Evolutionary conservation across 2,797 vertebrate species (phyloP).

Genomic region (Pseudochromis fuscus): DNA sequence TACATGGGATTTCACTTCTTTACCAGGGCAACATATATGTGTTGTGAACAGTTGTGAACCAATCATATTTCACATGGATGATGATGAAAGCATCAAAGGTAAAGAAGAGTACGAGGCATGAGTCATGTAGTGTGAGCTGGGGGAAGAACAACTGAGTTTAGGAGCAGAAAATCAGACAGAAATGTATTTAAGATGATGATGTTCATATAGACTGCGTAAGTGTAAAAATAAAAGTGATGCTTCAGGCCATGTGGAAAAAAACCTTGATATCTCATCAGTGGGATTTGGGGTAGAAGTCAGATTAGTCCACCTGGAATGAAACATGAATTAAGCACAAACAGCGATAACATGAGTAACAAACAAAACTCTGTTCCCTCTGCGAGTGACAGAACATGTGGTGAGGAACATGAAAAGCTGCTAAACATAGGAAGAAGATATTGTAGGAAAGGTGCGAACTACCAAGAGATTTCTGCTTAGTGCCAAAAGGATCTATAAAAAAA

Average conservation of each 20-base stretch:
- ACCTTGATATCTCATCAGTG: background rate
- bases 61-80: constrained; percentile 2
- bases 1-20: background rate
- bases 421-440: constrained; percentile 55
- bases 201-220: background rate
- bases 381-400: constrained; percentile 47
- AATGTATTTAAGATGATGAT: background rate
- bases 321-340: constrained; percentile 6
- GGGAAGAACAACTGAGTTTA: constrained; percentile 2
- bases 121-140: background rate
- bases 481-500: constrained; percentile 42
- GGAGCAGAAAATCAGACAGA: background rate
- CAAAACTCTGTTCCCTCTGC: background rate
- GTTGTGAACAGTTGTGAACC: too few relatives aligned
- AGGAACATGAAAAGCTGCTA: constrained; percentile 60
- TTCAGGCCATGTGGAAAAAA: background rate
- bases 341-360: constrained; percentile 13
- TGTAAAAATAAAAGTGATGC: background rate
- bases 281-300: background rate
- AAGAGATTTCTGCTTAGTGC: constrained; percentile 36
- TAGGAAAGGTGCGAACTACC: constrained; percentile 54
- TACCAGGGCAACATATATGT: background rate
- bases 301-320: constrained; percentile 17
- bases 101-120: background rate
- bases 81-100: background rate